A percentile compares a stretch with the other conserved stretches of the same genome.
These are phyloP conservation scores for Riptortus pedestris DNA, from an alignment of 1,140 invertebrate genomes.

Conservation along the genomic window DNA sequence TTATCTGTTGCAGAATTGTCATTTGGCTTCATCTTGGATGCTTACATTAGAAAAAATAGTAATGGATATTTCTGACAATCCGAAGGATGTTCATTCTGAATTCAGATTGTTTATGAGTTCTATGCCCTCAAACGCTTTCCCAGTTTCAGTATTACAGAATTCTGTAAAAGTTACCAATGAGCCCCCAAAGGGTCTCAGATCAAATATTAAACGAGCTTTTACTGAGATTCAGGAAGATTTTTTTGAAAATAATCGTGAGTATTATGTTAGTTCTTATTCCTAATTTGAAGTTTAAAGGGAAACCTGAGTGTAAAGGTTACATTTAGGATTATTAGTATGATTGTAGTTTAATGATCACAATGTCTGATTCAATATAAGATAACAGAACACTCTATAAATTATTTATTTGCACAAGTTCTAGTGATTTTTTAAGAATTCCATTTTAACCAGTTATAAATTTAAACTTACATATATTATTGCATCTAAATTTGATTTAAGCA, in stretches of 20 bases:
- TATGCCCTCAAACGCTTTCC: conserved; percentile 75
- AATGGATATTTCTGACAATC: conserved; percentile 53
- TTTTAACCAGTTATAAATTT: no score
- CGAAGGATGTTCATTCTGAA: conserved; percentile 48
- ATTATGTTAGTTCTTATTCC: background rate
- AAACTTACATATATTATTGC: no score
- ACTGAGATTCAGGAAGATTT: conserved; percentile 64
- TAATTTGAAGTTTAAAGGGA: no score
- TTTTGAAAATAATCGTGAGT: conserved; percentile 66
- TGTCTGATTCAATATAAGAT: no score
- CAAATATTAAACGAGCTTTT: conserved; percentile 70
- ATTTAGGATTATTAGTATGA: no score
- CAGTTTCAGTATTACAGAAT: conserved; percentile 80
- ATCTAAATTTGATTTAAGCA: no score
- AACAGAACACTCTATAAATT: no score
- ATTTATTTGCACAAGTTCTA: no score
- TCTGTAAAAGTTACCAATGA: conserved; percentile 90
- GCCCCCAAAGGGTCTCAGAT: conserved; percentile 74
- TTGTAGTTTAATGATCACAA: no score
- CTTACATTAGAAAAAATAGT: conserved; percentile 57
- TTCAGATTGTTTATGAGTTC: conserved; percentile 82
- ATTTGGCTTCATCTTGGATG: conserved; percentile 88
- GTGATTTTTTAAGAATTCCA: no score
- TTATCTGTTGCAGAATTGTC: conserved; percentile 71
- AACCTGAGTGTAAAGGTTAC: no score